These are phyloP conservation scores for Drosophila auraria DNA, from an alignment of 1,140 invertebrate species.

Conservation along the genomic window DNA sequence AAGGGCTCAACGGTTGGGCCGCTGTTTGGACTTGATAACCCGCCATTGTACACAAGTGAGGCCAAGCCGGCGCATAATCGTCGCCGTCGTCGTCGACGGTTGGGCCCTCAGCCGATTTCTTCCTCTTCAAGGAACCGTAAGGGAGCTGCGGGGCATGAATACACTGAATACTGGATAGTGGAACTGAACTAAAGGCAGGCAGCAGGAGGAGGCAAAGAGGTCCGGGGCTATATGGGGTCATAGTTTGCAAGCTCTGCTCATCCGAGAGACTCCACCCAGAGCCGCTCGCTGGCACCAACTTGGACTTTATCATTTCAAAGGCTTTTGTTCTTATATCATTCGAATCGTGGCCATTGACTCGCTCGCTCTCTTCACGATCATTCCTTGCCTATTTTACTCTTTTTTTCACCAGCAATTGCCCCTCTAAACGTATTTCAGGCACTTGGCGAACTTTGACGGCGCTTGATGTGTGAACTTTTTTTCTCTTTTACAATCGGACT, in stretches of 20 bases:
- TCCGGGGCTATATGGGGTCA: constrained; percentile 29
- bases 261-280: constrained; percentile 19
- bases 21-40: constrained; percentile 79
- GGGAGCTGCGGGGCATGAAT: constrained; percentile 8
- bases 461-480: constrained; percentile 56
- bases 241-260: constrained; percentile 38
- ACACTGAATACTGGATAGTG: constrained; percentile 18
- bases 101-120: constrained; percentile 45
- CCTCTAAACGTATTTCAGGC: constrained; percentile 11
- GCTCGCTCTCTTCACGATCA: constrained; percentile 24
- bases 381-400: constrained; percentile 4
- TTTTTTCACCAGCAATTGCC: constrained; percentile 1
- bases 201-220: not conserved
- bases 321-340: constrained; percentile 50
- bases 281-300: constrained; percentile 5
- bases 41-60: constrained; percentile 80
- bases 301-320: constrained; percentile 47
- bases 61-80: constrained; percentile 76
- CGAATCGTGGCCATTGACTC: constrained; percentile 24
- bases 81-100: constrained; percentile 49
- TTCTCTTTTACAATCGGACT: constrained; percentile 31
- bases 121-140: constrained; percentile 12
- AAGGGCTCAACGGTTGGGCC: constrained; percentile 36
- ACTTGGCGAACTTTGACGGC: constrained; percentile 53
- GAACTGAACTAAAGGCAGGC: not conserved